A percentile compares a stretch with the other conserved stretches of the same genome.
phyloP scores from a whole-genome alignment of 2,113 vertebrate genomes.

The Scomber scombrus region DNA sequence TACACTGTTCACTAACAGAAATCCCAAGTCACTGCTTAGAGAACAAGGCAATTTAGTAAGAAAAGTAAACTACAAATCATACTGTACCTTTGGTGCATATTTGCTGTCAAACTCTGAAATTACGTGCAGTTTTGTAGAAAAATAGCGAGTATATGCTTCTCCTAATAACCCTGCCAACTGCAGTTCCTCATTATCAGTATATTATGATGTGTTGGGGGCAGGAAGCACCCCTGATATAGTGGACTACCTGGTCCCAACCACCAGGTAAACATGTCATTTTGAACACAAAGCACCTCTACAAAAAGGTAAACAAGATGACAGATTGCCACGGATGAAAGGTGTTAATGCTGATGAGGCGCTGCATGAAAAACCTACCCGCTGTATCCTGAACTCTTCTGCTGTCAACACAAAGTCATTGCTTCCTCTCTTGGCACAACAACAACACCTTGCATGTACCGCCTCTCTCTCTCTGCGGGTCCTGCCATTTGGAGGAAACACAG shows the following conservation, averaged over 20 bases:
- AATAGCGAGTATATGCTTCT: slow-evolving; percentile 2
- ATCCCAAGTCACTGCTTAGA: not conserved
- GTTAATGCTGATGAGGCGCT: slow-evolving; percentile 59
- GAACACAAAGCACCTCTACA: slow-evolving; percentile 67
- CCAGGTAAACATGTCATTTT: slow-evolving; percentile 69
- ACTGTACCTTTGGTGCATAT: slow-evolving; percentile 80
- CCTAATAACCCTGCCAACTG: not conserved
- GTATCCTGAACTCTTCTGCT: slow-evolving; percentile 61
- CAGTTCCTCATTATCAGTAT: slow-evolving; percentile 12
- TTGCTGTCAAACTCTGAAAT: slow-evolving; percentile 44
- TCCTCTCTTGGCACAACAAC: slow-evolving; percentile 45
- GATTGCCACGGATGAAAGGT: slow-evolving; percentile 64
- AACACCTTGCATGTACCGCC: slow-evolving; percentile 32
- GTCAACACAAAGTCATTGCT: slow-evolving; percentile 80
- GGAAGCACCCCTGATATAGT: slow-evolving; percentile 20
- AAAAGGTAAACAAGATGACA: slow-evolving; percentile 65
- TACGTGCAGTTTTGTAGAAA: slow-evolving; percentile 14
- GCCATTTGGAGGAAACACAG: slow-evolving; percentile 35
- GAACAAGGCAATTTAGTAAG: not conserved
- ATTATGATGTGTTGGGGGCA: slow-evolving; percentile 29
- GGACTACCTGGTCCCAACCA: slow-evolving; percentile 22
- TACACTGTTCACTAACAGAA: slow-evolving; percentile 2
- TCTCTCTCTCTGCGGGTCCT: slow-evolving; percentile 26
- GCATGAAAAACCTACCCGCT: slow-evolving; percentile 63
- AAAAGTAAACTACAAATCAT: slow-evolving; percentile 1